Base-by-base conservation (phyloP, 1,140 invertebrate genomes). In the Eubasilissa regina region DNA sequence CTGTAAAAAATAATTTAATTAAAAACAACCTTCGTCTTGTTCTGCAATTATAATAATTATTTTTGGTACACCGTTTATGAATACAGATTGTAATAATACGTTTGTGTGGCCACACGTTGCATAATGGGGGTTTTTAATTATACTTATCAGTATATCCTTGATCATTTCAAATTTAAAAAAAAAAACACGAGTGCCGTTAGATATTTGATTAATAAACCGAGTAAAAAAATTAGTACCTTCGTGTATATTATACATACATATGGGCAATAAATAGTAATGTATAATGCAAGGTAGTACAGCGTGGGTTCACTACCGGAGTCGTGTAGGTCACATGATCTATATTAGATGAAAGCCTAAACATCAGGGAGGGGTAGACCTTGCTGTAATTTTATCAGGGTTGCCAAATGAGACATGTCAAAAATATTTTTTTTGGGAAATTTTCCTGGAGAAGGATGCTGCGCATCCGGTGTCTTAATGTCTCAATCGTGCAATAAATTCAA, bases 341-440 rank as follows among this genome's bases (percentile, higher is more conserved):
- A 81, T 78, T 78, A 78, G 72, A 81, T 76, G 77, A 81, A 81
- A 81, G 76, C 80, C 51, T 58, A 58, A 68, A 75, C 72, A 60
- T 76, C 35, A 6, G 77, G 47, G 80, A 58, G 77, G 66, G 53
- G 76, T 58, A n/a, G 58, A 56, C 80, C 62, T 81, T 75, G 77
- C 76, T 68, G 44, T 74, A 47, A 58, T 47, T 19, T 17, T 11
- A 74, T 35, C 62, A 81, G 76, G 80, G 72, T 62, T 78, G 56
- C 15, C 43, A 58, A 47, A 73, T 21, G 11, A 45, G 19, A 51
- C n/a, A 19, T 51, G 43, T 43, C 3, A 44, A 66, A 44, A 19
- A 4, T 10, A 66, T 35, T 8, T 7, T 15, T n/a, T 55, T 7
- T 15, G 17, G 12, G 4, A 55, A n/a, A n/a, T 55, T 55, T 55